Evolutionary conservation across 2,113 vertebrate genomes (phyloP), one percentile per base, ranked within the genome.

Genomic region (Nesogale talazaci): DNA sequence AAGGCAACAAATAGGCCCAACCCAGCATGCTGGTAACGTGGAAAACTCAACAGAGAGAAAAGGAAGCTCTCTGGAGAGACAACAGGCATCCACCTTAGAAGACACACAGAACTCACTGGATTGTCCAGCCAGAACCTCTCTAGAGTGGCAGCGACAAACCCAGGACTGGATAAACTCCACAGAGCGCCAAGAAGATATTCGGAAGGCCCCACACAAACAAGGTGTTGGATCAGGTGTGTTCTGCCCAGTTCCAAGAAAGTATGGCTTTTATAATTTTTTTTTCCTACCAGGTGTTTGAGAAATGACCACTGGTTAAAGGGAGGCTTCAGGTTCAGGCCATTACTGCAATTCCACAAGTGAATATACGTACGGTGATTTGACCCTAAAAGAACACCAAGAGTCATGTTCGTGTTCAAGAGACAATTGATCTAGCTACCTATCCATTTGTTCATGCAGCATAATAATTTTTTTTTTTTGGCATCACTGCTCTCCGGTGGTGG

Each of bases 41-140:
- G 98, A 92, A 74, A 97, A 97, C 89, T 98, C 98, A 5, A 96
- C 98, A 95, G 99, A 99, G 69, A 98, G 98, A 95, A 99, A 99
- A 98, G 99, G 98, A 94, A 98, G 98, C 86, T 99, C 99, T 97
- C 98, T 99, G 97, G 99, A 99, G 98, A 98, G 99, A 97, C 99
- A 99, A 93, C 98, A 98, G 63, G 97, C 99, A 91, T 96, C 98
- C 94, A 98, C 91, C 97, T 46, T 98, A 94, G 99, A 99, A 88
- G 99, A 99, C 94, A 98, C 98, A 97, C 99, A 98, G 98, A 99
- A 97, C 97, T 99, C 98, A 67, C 94, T 99, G 96, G 99, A 99
- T 95, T 98, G 98, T 90, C 99, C 99, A 96, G 96, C 98, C 91
- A 99, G 98, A 96, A 98, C 99, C 6, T 98, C 99, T 81, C 97